Percentiles rank a stretch among this genome's conserved stretches.
These are phyloP conservation scores for Heliornis fulica DNA, from an alignment of 2,113 vertebrate species.

Conservation along the genomic window DNA sequence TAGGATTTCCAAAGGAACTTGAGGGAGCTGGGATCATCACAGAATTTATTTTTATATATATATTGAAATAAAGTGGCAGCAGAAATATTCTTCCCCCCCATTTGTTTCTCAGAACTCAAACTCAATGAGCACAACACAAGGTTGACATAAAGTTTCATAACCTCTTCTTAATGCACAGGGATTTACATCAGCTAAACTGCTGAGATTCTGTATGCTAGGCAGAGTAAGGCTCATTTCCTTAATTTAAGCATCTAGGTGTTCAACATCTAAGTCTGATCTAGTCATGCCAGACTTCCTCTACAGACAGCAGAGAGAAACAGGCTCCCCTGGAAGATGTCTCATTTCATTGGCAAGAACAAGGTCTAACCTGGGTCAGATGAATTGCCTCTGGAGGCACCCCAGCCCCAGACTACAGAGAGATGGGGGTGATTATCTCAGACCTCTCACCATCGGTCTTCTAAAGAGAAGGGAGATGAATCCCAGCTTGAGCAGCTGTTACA, in stretches of 20 bases:
- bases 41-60: not conserved
- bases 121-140: not conserved
- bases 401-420: not conserved
- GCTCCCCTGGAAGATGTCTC: not conserved
- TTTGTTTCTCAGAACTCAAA: not conserved
- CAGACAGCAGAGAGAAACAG: not conserved
- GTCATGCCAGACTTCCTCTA: not conserved
- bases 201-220: not conserved
- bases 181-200: not conserved
- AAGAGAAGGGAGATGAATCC: constrained; percentile 28
- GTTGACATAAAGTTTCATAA: not conserved
- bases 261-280: not conserved
- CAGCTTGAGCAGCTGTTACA: constrained; percentile 3
- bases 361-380: not conserved
- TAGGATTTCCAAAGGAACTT: not conserved
- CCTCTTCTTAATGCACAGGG: not conserved
- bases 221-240: not conserved
- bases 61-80: not conserved
- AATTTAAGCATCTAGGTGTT: not conserved
- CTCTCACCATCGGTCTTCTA: constrained; percentile 14
- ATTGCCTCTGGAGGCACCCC: not conserved
- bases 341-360: not conserved
- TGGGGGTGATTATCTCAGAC: constrained; percentile 40
- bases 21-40: not conserved
- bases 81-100: rapidly evolving